Percentiles rank a stretch among this genome's conserved stretches.
Evolutionary conservation across 2,888 invertebrate species (phyloP).

Genomic region (Empis stercorea): DNA sequence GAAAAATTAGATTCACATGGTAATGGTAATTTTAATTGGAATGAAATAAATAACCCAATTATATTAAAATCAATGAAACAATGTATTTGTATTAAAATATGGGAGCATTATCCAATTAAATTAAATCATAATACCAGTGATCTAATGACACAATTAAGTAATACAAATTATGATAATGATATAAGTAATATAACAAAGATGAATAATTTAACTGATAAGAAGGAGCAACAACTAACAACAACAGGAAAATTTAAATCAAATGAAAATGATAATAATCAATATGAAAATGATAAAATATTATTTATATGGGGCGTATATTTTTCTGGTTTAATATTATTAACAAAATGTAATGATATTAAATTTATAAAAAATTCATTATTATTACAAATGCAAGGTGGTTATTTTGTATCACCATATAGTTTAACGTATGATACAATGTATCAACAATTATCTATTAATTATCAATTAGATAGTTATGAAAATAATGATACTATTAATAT

Average conservation of each 20-base stretch:
- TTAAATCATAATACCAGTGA: too few relatives aligned
- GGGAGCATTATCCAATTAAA: neutral
- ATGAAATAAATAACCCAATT: conserved; percentile 57
- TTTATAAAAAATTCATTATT: conserved; percentile 45
- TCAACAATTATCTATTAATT: conserved; percentile 22
- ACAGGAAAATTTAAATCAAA: neutral
- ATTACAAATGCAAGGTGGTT: conserved; percentile 79
- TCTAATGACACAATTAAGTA: too few relatives aligned
- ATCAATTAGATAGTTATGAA: conserved; percentile 12
- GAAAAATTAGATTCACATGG: conserved; percentile 52
- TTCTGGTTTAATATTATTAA: conserved; percentile 62
- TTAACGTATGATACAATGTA: conserved; percentile 23
- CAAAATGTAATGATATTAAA: conserved; percentile 18
- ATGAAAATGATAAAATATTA: conserved; percentile 43
- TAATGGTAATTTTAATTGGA: conserved; percentile 68
- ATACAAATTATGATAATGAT: too few relatives aligned
- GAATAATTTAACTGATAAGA: too few relatives aligned
- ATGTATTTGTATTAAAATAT: conserved; percentile 28
- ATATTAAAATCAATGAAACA: conserved; percentile 39
- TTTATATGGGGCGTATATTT: conserved; percentile 79
- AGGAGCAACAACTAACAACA: too few relatives aligned
- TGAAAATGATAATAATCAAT: conserved; percentile 12
- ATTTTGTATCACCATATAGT: conserved; percentile 52
- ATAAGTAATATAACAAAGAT: too few relatives aligned
- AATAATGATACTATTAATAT: neutral